Percentiles rank a stretch among this genome's conserved stretches.
Conservation (phyloP, 2,797 vertebrate species). For the Hybognathus amarus region DNA sequence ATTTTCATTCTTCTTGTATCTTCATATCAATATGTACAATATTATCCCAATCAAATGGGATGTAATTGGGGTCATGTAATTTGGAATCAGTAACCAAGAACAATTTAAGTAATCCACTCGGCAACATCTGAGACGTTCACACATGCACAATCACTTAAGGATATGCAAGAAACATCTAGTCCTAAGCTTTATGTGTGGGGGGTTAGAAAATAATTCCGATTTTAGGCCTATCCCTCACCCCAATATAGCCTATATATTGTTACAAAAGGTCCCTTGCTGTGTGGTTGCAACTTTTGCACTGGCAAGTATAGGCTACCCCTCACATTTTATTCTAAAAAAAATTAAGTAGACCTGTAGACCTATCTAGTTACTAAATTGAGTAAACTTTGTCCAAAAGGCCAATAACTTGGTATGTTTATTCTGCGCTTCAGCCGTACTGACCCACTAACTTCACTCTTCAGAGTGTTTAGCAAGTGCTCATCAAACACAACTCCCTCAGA, state of each 20-base stretch:
- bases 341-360: neutral
- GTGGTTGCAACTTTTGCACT: neutral
- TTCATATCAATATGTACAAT: no score
- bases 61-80: neutral
- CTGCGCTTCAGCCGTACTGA: constrained; percentile 18
- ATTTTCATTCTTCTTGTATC: no score
- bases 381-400: neutral
- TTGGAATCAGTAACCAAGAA: neutral
- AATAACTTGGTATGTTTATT: neutral
- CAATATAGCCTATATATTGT: neutral
- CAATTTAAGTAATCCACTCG: neutral
- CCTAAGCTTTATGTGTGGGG: neutral
- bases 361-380: neutral
- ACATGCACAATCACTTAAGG: neutral
- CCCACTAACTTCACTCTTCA: constrained; percentile 2
- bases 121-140: no score
- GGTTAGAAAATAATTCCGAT: neutral
- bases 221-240: neutral
- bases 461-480: neutral
- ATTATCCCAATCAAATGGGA: no score
- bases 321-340: neutral
- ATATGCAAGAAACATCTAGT: neutral
- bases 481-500: constrained; percentile 17
- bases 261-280: neutral
- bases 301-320: neutral